phyloP scores from a whole-genome alignment of 2,113 vertebrate species.

The Desmodus rotundus region DNA sequence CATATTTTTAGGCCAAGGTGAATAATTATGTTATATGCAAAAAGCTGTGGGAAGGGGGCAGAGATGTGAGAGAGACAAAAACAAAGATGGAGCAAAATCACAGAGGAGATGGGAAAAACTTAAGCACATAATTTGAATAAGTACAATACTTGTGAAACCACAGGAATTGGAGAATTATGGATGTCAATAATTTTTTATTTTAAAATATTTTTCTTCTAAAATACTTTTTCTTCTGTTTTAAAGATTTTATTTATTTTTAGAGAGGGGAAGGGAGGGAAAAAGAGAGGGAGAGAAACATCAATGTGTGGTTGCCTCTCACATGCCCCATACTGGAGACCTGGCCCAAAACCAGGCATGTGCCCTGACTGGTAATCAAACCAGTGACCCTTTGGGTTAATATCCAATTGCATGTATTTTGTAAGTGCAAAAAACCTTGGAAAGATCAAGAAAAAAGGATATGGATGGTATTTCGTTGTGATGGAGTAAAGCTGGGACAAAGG shows the following conservation, averaged over 20 bases:
- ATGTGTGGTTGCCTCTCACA: too few relatives aligned
- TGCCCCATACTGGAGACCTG: too few relatives aligned
- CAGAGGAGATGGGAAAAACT: neutral
- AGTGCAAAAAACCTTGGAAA: neutral
- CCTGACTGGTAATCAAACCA: too few relatives aligned
- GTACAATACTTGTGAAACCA: neutral
- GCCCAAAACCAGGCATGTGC: too few relatives aligned
- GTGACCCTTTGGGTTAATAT: neutral
- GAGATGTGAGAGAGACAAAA: neutral
- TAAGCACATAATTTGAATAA: neutral
- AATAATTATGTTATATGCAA: neutral
- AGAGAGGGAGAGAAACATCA: too few relatives aligned
- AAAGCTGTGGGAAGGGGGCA: neutral
- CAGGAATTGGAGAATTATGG: neutral
- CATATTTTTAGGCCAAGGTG: neutral
- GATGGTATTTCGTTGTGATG: neutral
- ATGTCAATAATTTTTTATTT: neutral
- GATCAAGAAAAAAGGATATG: neutral
- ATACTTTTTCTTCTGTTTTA: neutral
- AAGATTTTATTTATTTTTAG: too few relatives aligned
- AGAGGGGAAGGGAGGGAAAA: too few relatives aligned
- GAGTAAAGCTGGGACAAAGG: neutral
- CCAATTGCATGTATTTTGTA: neutral
- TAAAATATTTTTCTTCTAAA: neutral
- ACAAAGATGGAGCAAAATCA: neutral